Evolutionary conservation across 1,140 invertebrate genomes (phyloP).

Genomic region (Uloborus diversus): DNA sequence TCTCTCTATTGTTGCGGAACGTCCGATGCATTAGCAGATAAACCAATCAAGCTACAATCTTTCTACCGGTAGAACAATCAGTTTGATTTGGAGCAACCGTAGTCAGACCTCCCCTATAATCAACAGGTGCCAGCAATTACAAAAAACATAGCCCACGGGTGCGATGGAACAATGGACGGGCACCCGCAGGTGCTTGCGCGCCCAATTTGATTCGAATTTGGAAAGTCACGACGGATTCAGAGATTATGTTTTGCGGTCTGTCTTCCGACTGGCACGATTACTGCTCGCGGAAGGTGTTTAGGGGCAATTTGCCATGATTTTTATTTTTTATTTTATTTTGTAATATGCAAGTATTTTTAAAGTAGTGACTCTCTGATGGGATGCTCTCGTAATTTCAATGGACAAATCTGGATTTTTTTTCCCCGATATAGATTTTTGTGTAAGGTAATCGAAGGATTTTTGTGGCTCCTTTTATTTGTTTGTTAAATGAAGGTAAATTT

Average conservation of each 20-base stretch:
- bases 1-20: too few species aligned
- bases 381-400: not conserved
- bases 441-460: too few species aligned
- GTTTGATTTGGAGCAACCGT: slow-evolving; percentile 22
- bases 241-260: not conserved
- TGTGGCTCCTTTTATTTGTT: too few species aligned
- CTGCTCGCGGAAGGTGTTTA: not conserved
- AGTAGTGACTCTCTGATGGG: not conserved
- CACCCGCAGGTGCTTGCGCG: slow-evolving; percentile 30
- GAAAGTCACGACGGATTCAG: slow-evolving; percentile 15
- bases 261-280: slow-evolving; percentile 8
- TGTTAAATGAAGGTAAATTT: too few species aligned
- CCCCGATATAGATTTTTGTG: too few species aligned
- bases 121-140: slow-evolving; percentile 44
- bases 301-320: too few species aligned
- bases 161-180: slow-evolving; percentile 19
- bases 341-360: too few species aligned
- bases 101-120: slow-evolving; percentile 19
- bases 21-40: slow-evolving; percentile 13
- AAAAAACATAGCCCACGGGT: too few species aligned
- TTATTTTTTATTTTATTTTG: too few species aligned
- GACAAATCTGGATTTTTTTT: slow-evolving; percentile 1
- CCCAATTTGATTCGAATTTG: slow-evolving; percentile 8
- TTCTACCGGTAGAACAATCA: slow-evolving; percentile 4
- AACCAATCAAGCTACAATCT: slow-evolving; percentile 20